Conservation (phyloP, 1,140 invertebrate species). For the Planococcus citri region DNA sequence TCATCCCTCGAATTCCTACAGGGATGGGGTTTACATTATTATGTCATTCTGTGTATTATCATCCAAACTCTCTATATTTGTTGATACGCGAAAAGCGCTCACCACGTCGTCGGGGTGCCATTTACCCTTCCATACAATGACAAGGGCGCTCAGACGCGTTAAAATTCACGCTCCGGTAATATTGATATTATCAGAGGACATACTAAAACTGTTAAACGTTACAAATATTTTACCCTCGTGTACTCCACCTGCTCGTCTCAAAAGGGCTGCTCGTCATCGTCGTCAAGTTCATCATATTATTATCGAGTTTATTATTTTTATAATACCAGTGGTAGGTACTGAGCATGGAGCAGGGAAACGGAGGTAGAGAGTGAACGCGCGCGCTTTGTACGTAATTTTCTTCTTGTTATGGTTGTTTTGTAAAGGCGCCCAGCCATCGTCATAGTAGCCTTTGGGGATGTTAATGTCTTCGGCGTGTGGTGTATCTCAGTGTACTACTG, state of each 20-base stretch:
- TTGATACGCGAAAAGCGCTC: slow-evolving; percentile 4
- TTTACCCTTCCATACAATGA: slow-evolving; percentile 17
- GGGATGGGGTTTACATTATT: slow-evolving; percentile 13
- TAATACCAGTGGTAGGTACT: too few relatives aligned
- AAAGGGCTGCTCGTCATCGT: too few relatives aligned
- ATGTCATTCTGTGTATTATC: slow-evolving; percentile 15
- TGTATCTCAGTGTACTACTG: too few relatives aligned
- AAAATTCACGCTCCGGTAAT: slow-evolving; percentile 14
- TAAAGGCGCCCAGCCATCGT: too few relatives aligned
- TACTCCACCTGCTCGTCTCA: too few relatives aligned
- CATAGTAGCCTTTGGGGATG: too few relatives aligned
- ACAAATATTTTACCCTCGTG: not conserved
- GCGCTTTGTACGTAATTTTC: too few relatives aligned
- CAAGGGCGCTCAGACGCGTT: slow-evolving; percentile 18
- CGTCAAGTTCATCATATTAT: not conserved
- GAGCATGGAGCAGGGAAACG: too few relatives aligned
- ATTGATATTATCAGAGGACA: slow-evolving; percentile 16
- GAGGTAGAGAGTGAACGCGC: too few relatives aligned
- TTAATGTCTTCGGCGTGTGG: too few relatives aligned
- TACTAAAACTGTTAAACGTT: not conserved
- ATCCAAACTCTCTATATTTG: slow-evolving; percentile 15
- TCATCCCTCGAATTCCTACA: not conserved
- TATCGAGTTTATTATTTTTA: too few relatives aligned
- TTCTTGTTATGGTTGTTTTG: too few relatives aligned
- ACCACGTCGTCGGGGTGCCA: not conserved